phyloP scores from a whole-genome alignment of 2,888 invertebrate genomes.

The Serrognathus titanus region DNA sequence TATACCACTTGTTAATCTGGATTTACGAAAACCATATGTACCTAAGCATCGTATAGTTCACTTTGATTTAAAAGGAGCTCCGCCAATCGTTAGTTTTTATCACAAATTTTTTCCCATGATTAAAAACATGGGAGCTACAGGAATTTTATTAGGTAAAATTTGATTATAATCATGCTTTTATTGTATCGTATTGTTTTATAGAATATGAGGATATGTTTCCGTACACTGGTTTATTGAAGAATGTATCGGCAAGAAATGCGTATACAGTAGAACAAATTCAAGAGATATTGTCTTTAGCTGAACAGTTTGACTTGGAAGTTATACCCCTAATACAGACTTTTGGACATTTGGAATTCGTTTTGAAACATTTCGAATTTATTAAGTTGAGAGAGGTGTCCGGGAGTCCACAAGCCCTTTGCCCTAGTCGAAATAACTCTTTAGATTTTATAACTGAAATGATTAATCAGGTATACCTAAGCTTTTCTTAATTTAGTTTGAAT shows the following conservation, averaged over 20 bases:
- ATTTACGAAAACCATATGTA: constrained; percentile 48
- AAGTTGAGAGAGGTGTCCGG: constrained; percentile 64
- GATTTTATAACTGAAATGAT: constrained; percentile 65
- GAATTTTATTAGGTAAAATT: constrained; percentile 51
- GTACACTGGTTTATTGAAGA: constrained; percentile 58
- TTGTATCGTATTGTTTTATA: constrained; percentile 43
- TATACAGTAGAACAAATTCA: constrained; percentile 55
- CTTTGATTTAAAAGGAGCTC: constrained; percentile 66
- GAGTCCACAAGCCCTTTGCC: constrained; percentile 70
- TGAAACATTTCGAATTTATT: constrained; percentile 62
- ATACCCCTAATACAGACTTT: constrained; percentile 76
- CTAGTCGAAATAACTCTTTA: constrained; percentile 61
- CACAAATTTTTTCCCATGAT: constrained; percentile 57
- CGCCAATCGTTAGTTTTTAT: constrained; percentile 61
- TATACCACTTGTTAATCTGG: constrained; percentile 46
- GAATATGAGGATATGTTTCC: constrained; percentile 86
- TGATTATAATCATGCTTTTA: neutral
- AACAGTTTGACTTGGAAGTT: constrained; percentile 59
- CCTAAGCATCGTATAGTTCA: constrained; percentile 63
- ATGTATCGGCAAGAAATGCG: constrained; percentile 57
- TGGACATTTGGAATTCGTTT: constrained; percentile 71
- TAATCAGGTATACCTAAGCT: constrained; percentile 58
- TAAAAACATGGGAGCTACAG: constrained; percentile 66
- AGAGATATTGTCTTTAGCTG: constrained; percentile 58
- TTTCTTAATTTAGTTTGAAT: no score